These are phyloP conservation scores for Caenorhabditis zanzibari DNA, from an alignment of 2,888 invertebrate species.

Conservation along the genomic window DNA sequence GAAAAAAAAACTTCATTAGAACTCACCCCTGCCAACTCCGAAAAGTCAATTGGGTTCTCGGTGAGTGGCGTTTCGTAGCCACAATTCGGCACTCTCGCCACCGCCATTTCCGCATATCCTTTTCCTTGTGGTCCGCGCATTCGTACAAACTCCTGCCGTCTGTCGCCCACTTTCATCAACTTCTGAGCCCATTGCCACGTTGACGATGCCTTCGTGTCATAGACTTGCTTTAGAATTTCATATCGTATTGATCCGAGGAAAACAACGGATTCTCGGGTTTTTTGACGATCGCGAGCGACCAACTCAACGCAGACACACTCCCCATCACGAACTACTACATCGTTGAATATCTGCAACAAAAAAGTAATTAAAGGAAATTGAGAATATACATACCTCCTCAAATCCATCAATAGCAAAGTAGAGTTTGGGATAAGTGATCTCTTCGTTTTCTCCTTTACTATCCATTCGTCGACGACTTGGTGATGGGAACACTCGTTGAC, in stretches of 20 bases:
- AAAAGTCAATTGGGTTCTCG: slow-evolving; percentile 86
- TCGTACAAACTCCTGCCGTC: slow-evolving; percentile 94
- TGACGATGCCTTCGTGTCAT: slow-evolving; percentile 78
- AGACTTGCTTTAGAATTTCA: slow-evolving; percentile 92
- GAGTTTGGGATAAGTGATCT: slow-evolving; percentile 98
- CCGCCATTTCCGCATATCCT: slow-evolving; percentile 97
- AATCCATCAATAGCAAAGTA: slow-evolving; percentile 99
- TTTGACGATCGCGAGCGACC: slow-evolving; percentile 90
- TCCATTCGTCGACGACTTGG: slow-evolving; percentile 94
- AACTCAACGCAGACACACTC: slow-evolving; percentile 99
- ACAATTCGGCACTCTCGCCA: slow-evolving; percentile 86
- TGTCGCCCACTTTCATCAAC: slow-evolving; percentile 85
- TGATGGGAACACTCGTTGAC: slow-evolving; percentile 91
- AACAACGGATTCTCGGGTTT: slow-evolving; percentile 90
- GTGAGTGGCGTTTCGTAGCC: slow-evolving; percentile 96
- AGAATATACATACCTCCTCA: slow-evolving; percentile 89
- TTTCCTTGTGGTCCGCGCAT: slow-evolving; percentile 96
- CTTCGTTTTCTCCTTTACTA: slow-evolving; percentile 98
- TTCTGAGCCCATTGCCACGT: slow-evolving; percentile 83
- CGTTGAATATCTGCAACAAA: slow-evolving; percentile 90
- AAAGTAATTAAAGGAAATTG: neutral
- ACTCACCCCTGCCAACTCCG: slow-evolving; percentile 72
- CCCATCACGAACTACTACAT: slow-evolving; percentile 96
- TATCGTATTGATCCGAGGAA: slow-evolving; percentile 98
- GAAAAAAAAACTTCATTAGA: neutral